Conservation (phyloP, 2,888 invertebrate genomes). For the Mesorhabditis spiculigera region DNA sequence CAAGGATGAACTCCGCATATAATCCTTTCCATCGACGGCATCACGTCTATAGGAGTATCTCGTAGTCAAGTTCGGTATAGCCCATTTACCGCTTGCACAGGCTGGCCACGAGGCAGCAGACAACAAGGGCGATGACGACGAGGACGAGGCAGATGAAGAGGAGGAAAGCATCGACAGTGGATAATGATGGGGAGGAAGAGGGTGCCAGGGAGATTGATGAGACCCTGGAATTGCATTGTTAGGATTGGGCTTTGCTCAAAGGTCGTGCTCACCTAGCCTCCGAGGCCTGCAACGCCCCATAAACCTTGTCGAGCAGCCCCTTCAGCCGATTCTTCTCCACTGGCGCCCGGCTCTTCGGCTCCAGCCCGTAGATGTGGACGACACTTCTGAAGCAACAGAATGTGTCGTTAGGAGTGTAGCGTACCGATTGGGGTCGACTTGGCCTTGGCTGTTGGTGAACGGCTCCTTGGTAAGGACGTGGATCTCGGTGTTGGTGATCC, state of each 20-base stretch:
- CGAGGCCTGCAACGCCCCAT: background rate
- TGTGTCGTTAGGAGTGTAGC: background rate
- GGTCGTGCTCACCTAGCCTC: conserved; percentile 11
- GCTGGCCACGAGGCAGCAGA: conserved; percentile 12
- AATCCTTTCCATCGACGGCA: conserved; percentile 31
- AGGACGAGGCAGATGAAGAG: conserved; percentile 22
- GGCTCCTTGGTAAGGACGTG: conserved; percentile 44
- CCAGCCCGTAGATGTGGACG: conserved; percentile 46
- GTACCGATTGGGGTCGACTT: conserved; percentile 20
- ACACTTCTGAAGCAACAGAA: conserved; percentile 21
- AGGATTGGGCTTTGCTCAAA: conserved; percentile 10
- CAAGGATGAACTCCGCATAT: conserved; percentile 49
- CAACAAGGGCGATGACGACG: conserved; percentile 13
- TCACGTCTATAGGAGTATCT: background rate
- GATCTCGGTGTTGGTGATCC: conserved; percentile 32
- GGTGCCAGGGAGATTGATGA: conserved; percentile 20
- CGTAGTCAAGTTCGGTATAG: background rate
- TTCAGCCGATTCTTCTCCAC: conserved; percentile 27
- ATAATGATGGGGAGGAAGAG: conserved; percentile 6
- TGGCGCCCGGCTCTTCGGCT: conserved; percentile 34
- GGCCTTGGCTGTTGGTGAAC: conserved; percentile 34
- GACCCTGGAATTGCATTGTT: conserved; percentile 4
- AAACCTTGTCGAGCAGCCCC: conserved; percentile 5
- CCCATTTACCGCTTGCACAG: conserved; percentile 13
- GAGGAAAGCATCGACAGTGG: conserved; percentile 16